These are phyloP conservation scores for Telmatochromis sp. DNA, from an alignment of 2,113 vertebrate genomes.

Conservation along the genomic window DNA sequence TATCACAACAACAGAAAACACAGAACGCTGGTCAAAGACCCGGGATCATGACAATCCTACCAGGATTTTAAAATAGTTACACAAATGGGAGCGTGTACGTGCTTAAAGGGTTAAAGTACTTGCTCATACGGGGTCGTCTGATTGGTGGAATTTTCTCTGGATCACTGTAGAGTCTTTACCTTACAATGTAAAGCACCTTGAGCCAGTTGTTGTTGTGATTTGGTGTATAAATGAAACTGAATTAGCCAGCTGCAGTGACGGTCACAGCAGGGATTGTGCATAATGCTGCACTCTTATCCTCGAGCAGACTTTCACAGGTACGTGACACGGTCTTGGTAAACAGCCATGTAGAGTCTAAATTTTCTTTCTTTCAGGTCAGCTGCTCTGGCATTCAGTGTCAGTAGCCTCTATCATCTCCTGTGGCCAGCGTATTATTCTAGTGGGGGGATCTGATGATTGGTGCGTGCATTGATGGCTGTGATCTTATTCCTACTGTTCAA, in stretches of 20 bases:
- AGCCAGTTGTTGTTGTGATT: not conserved
- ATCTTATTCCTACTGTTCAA: rapidly evolving
- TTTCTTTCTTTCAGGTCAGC: not conserved
- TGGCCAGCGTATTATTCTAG: not conserved
- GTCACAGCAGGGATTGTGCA: not conserved
- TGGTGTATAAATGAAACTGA: not conserved
- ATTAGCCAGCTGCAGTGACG: not conserved
- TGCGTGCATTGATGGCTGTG: not conserved
- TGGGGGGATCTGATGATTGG: not conserved
- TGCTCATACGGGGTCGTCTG: too few relatives aligned
- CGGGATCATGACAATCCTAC: too few relatives aligned
- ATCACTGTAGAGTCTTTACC: too few relatives aligned
- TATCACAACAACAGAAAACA: too few relatives aligned
- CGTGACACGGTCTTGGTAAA: not conserved
- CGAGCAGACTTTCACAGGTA: rapidly evolving
- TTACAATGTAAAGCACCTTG: not conserved
- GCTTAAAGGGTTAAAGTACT: too few relatives aligned
- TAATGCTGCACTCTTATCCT: not conserved
- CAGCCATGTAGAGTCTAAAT: rapidly evolving
- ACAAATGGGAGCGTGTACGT: too few relatives aligned
- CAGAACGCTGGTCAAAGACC: too few relatives aligned
- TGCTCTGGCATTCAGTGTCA: not conserved
- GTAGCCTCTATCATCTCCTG: not conserved
- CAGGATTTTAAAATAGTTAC: too few relatives aligned
- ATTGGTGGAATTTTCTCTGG: too few relatives aligned